phyloP scores from a whole-genome alignment of 2,113 vertebrate genomes.

The Oreochromis tanganicae region DNA sequence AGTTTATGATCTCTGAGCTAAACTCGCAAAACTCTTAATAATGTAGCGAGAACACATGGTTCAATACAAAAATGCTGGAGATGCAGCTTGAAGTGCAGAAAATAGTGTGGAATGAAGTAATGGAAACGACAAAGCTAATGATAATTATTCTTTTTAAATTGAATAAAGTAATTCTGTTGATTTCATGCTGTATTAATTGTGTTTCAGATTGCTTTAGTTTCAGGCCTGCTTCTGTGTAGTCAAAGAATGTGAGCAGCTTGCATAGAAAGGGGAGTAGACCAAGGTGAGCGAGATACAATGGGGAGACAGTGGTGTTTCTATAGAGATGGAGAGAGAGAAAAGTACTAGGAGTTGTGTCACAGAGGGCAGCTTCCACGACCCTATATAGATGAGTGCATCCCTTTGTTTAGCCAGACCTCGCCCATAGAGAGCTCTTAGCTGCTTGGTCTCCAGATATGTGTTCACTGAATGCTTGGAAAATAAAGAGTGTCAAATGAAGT shows the following conservation, averaged over 20 bases:
- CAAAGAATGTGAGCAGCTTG: background rate
- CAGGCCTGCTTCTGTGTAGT: background rate
- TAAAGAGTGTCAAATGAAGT: rapidly evolving
- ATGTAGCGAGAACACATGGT: background rate
- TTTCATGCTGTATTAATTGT: background rate
- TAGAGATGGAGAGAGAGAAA: background rate
- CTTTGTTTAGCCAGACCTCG: background rate
- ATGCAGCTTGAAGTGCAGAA: background rate
- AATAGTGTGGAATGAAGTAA: background rate
- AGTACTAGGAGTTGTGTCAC: rapidly evolving
- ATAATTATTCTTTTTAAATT: background rate
- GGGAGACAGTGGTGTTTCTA: background rate
- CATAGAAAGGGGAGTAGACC: background rate
- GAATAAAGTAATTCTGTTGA: background rate
- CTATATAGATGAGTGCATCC: background rate
- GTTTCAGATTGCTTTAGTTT: background rate
- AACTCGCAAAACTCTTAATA: rapidly evolving
- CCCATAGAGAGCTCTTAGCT: background rate
- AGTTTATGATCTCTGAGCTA: background rate
- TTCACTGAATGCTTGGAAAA: background rate
- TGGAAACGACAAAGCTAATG: background rate
- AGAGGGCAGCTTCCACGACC: background rate
- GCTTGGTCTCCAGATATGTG: background rate
- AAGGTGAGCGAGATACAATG: background rate
- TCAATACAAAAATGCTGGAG: background rate